These are phyloP conservation scores for Umimayanthus kanabou DNA, from an alignment of 92 coral and sea anemone species.

Conservation along the genomic window DNA sequence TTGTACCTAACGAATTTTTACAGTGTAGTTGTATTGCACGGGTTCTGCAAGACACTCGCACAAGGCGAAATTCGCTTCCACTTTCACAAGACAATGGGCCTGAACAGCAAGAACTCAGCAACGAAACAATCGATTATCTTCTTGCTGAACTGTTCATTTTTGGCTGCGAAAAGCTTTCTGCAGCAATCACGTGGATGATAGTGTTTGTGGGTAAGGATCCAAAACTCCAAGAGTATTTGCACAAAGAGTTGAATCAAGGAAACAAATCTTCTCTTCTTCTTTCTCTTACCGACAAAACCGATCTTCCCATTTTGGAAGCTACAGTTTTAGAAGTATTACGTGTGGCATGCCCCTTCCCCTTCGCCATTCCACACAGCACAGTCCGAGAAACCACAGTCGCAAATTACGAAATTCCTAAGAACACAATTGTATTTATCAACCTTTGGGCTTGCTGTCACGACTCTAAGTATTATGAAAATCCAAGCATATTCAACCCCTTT, in stretches of 20 bases:
- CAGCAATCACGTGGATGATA: slow-evolving; percentile 16
- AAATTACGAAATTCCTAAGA: slow-evolving; percentile 56
- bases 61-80: slow-evolving; percentile 39
- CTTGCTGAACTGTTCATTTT: slow-evolving; percentile 22
- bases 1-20: not conserved
- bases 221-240: slow-evolving; percentile 45
- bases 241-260: slow-evolving; percentile 1
- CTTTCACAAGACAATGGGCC: slow-evolving; percentile 34
- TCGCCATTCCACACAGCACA: slow-evolving; percentile 62
- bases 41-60: slow-evolving; percentile 30
- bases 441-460: slow-evolving; percentile 63
- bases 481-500: slow-evolving; percentile 55
- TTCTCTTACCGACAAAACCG: slow-evolving; percentile 23
- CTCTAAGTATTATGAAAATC: slow-evolving; percentile 40
- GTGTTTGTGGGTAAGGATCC: slow-evolving; percentile 3
- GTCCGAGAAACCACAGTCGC: slow-evolving; percentile 52
- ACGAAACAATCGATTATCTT: slow-evolving; percentile 24
- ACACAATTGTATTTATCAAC: slow-evolving; percentile 61
- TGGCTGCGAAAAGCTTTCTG: slow-evolving; percentile 20
- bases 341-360: slow-evolving; percentile 52
- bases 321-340: slow-evolving; percentile 62
- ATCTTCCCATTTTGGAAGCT: slow-evolving; percentile 53
- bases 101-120: slow-evolving; percentile 21
- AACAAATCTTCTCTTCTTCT: not conserved
- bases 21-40: slow-evolving; percentile 14